phyloP scores from a whole-genome alignment of 1,140 invertebrate genomes.

The Drosophila melanica region DNA sequence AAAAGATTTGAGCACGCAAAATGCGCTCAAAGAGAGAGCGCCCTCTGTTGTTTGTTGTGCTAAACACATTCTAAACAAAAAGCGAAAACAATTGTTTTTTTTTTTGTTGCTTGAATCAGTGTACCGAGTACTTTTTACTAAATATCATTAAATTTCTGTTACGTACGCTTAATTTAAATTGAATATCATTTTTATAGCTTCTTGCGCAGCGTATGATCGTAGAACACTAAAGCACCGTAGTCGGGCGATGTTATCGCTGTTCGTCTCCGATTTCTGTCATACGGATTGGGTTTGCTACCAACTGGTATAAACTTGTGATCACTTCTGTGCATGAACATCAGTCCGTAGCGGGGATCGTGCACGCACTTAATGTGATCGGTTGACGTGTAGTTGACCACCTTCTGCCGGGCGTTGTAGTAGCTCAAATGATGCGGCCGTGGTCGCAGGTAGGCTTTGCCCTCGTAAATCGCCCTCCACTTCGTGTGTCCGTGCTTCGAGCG shows the following conservation, averaged over 20 bases:
- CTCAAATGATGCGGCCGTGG: conserved; percentile 68
- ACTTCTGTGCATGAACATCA: conserved; percentile 76
- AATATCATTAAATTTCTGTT: conserved; percentile 14
- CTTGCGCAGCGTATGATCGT: conserved; percentile 77
- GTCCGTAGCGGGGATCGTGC: conserved; percentile 60
- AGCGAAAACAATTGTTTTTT: conserved; percentile 9
- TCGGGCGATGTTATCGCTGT: conserved; percentile 55
- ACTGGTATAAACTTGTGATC: conserved; percentile 75
- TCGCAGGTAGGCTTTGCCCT: conserved; percentile 35
- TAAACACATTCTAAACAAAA: conserved; percentile 74
- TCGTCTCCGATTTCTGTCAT: conserved; percentile 53
- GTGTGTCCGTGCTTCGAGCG: conserved; percentile 22
- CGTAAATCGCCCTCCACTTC: conserved; percentile 65
- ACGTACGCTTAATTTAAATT: background rate
- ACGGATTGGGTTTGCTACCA: conserved; percentile 32
- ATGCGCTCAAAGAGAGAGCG: conserved; percentile 38
- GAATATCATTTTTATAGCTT: conserved; percentile 48
- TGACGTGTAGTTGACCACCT: conserved; percentile 44
- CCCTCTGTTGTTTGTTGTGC: conserved; percentile 70
- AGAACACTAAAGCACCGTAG: conserved; percentile 68
- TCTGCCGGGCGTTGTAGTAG: conserved; percentile 55
- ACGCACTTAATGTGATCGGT: conserved; percentile 72
- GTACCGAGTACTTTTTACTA: conserved; percentile 8
- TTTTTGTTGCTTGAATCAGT: conserved; percentile 8
- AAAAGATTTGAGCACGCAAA: conserved; percentile 38